Base-by-base conservation (phyloP, 2,888 invertebrate genomes). In the Andrena minutula region DNA sequence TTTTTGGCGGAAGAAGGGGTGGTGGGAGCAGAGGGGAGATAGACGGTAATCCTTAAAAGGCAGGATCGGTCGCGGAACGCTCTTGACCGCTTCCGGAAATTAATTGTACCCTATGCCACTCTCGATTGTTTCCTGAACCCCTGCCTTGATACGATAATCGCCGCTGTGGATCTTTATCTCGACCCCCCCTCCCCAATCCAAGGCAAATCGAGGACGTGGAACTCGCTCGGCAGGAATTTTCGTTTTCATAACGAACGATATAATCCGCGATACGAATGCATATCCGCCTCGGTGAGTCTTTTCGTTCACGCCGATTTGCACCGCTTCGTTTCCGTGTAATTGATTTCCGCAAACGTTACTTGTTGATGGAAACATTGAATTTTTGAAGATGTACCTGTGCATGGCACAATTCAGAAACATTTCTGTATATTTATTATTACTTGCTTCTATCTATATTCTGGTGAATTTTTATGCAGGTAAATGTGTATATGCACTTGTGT, bases 1-100 rank as follows among this genome's bases (percentile, higher is more conserved):
- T 85, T 88, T 88, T 84, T 71, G 77, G 61, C 60, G 51, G 16
- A 35, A 20, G 72, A 47, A n/a, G 26, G 61, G 70, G 60, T 41
- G 69, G 49, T 58, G 64, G 68, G 32, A 66, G 63, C 20, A 51
- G 76, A 56, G 41, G 53, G 30, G 70, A n/a, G 28, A 49, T 63
- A 49, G 35, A 10, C 16, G 10, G 75, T 76, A 74, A 56, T 82
- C 72, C 87, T 64, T 83, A 87, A 83, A 88, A 80, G 88, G 78
- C 66, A 72, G 68, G 63, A 69, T 79, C 49, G 47, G 65, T 79
- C 47, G 68, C n/a, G 71, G 79, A 83, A 72, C 63, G 75, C 23
- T 32, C 10, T 26, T 49, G 61, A 49, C 8, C 41, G 51, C 80
- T 84, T 80, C 84, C 79, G 84, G 84, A 84, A 83, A 72, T 73